A percentile compares a stretch with the other conserved stretches of the same genome.
Conservation (phyloP, 2,888 invertebrate genomes). For the Congeria kusceri region DNA sequence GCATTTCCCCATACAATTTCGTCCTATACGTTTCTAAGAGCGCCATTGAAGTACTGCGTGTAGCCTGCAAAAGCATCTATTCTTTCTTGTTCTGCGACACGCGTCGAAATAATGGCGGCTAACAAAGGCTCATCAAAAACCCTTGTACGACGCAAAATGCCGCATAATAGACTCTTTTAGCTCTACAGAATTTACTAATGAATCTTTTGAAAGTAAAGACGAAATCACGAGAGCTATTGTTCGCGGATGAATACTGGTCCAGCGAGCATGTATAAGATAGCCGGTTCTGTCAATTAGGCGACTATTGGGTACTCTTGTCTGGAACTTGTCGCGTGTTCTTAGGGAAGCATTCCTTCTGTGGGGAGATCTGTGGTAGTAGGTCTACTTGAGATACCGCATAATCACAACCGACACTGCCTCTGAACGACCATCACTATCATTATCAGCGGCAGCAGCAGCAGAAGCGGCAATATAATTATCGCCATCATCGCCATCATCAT, state of each 20-base stretch:
- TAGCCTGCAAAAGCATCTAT: constrained; percentile 57
- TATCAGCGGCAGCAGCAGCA: too few relatives aligned
- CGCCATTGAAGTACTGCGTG: constrained; percentile 55
- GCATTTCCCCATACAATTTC: constrained; percentile 63
- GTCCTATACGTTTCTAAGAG: constrained; percentile 58
- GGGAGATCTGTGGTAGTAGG: too few relatives aligned
- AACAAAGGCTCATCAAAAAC: constrained; percentile 60
- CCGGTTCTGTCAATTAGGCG: constrained; percentile 50
- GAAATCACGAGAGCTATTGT: constrained; percentile 41
- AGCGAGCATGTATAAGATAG: constrained; percentile 33
- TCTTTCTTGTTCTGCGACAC: constrained; percentile 54
- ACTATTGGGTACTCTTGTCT: constrained; percentile 21
- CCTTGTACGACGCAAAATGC: constrained; percentile 54
- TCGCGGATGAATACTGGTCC: constrained; percentile 22
- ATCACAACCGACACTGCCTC: too few relatives aligned
- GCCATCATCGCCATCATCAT: too few relatives aligned
- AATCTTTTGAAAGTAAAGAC: constrained; percentile 59
- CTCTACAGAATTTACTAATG: constrained; percentile 60
- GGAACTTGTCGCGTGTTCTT: too few relatives aligned
- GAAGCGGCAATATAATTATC: too few relatives aligned
- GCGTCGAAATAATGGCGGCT: constrained; percentile 43
- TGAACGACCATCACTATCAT: too few relatives aligned
- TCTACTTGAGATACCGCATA: too few relatives aligned
- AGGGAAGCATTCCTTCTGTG: too few relatives aligned
- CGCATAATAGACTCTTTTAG: constrained; percentile 58